Percentiles rank a stretch among this genome's conserved stretches.
These are phyloP conservation scores for Sceliomorpha sp. DNA, from an alignment of 2,888 invertebrate genomes.

Conservation along the genomic window DNA sequence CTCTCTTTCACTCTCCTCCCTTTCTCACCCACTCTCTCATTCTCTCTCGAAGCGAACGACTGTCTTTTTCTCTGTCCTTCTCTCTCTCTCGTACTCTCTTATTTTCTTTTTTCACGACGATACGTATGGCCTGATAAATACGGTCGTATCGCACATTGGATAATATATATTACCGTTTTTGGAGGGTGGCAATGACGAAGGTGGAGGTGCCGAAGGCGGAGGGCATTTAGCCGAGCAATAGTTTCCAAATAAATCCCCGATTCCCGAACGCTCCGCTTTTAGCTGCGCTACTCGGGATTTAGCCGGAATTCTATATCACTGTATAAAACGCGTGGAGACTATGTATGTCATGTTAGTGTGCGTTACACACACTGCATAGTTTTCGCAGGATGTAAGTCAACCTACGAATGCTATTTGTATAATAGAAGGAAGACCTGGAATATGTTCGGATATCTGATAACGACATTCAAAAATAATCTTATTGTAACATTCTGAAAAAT, in stretches of 20 bases:
- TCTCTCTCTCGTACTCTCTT: slow-evolving; percentile 50
- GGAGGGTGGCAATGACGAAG: slow-evolving; percentile 51
- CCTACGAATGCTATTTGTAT: slow-evolving; percentile 24
- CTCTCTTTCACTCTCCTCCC: slow-evolving; percentile 44
- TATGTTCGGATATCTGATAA: too few species aligned
- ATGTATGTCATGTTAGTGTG: slow-evolving; percentile 25
- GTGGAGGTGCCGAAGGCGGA: slow-evolving; percentile 53
- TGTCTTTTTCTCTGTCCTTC: slow-evolving; percentile 42
- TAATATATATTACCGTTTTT: slow-evolving; percentile 78
- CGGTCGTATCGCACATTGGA: slow-evolving; percentile 66
- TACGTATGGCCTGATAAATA: slow-evolving; percentile 53
- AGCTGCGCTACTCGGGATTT: slow-evolving; percentile 75
- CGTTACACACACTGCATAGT: slow-evolving; percentile 7
- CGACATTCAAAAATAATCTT: too few species aligned
- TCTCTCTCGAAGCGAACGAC: slow-evolving; percentile 3
- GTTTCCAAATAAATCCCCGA: slow-evolving; percentile 79
- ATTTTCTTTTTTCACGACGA: slow-evolving; percentile 46
- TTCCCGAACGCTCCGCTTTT: slow-evolving; percentile 74
- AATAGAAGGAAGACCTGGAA: slow-evolving; percentile 15
- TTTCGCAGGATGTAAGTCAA: slow-evolving; percentile 29
- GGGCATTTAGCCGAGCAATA: slow-evolving; percentile 67
- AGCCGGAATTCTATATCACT: slow-evolving; percentile 48
- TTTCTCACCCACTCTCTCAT: slow-evolving; percentile 27
- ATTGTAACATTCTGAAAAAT: too few species aligned
- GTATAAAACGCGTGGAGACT: slow-evolving; percentile 32